Evolutionary conservation across 2,113 vertebrate genomes (phyloP).

Genomic region (Trogon surrucura): DNA sequence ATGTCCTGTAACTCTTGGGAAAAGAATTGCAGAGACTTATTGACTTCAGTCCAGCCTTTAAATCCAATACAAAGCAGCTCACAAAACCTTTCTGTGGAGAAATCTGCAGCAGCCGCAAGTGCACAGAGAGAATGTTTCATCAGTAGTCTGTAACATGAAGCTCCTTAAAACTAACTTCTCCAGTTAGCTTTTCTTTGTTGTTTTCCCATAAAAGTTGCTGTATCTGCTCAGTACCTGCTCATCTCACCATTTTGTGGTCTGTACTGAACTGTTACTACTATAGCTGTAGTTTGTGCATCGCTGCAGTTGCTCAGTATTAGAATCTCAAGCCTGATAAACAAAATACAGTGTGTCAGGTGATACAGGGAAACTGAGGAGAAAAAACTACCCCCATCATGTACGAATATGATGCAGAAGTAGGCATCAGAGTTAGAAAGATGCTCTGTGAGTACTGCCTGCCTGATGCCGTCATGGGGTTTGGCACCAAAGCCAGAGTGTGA

Average conservation of each 20-base stretch:
- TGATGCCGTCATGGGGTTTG: not conserved
- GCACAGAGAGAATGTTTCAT: not conserved
- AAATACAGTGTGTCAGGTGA: not conserved
- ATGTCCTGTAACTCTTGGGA: not conserved
- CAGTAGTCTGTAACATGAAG: not conserved
- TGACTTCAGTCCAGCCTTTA: not conserved
- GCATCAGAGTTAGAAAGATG: not conserved
- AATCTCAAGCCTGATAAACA: constrained; percentile 1
- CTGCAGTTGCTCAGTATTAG: not conserved
- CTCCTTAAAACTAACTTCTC: not conserved
- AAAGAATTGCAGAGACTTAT: not conserved
- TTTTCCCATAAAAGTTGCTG: not conserved
- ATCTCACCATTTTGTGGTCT: not conserved
- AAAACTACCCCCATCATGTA: not conserved
- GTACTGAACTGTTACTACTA: not conserved
- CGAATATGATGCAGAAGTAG: not conserved
- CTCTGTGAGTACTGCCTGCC: not conserved
- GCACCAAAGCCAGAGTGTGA: not conserved
- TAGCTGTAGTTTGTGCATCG: not conserved
- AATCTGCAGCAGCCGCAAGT: not conserved
- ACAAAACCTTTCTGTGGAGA: not conserved
- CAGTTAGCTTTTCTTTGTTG: not conserved
- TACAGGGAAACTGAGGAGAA: not conserved
- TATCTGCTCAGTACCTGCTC: not conserved
- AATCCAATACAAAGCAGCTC: not conserved